These are phyloP conservation scores for Chrysodeixis includens DNA, from an alignment of 2,888 invertebrate genomes.

Conservation along the genomic window DNA sequence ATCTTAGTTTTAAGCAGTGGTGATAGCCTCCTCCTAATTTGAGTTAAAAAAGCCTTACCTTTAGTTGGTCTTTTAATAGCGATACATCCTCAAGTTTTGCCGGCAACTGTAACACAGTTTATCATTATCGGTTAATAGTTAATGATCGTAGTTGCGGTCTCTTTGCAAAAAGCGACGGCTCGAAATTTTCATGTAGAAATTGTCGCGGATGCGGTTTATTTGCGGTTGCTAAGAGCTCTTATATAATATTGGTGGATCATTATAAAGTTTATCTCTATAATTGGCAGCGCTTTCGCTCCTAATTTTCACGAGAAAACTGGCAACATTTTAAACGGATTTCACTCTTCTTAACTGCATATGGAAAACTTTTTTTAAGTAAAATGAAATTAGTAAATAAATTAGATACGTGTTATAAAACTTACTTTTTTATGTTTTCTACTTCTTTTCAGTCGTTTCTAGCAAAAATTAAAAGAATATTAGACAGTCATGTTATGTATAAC, in stretches of 20 bases:
- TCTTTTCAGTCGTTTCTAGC: too few species aligned
- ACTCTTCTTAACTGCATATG: neutral
- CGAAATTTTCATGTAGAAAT: slow-evolving; percentile 6
- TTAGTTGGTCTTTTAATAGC: neutral
- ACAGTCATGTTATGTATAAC: too few species aligned
- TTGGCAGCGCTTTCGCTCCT: neutral
- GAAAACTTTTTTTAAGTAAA: too few species aligned
- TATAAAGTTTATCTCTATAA: slow-evolving; percentile 1
- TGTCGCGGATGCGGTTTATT: slow-evolving; percentile 3
- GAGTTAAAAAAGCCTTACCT: too few species aligned
- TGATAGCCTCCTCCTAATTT: neutral
- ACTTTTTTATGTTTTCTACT: too few species aligned
- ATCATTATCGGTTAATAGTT: slow-evolving; percentile 4
- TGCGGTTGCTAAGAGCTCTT: neutral
- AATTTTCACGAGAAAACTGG: neutral
- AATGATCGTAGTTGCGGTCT: slow-evolving; percentile 1
- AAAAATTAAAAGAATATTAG: too few species aligned
- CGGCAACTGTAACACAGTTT: neutral
- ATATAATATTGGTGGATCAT: neutral
- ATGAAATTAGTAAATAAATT: too few species aligned
- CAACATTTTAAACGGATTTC: neutral
- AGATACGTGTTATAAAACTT: too few species aligned
- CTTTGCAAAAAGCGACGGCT: neutral
- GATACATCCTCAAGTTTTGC: neutral
- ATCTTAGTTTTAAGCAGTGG: too few species aligned